Evolutionary conservation across 2,797 vertebrate genomes (phyloP), one percentile per base, ranked within the genome.

Genomic region (Phalloptychus januarius): DNA sequence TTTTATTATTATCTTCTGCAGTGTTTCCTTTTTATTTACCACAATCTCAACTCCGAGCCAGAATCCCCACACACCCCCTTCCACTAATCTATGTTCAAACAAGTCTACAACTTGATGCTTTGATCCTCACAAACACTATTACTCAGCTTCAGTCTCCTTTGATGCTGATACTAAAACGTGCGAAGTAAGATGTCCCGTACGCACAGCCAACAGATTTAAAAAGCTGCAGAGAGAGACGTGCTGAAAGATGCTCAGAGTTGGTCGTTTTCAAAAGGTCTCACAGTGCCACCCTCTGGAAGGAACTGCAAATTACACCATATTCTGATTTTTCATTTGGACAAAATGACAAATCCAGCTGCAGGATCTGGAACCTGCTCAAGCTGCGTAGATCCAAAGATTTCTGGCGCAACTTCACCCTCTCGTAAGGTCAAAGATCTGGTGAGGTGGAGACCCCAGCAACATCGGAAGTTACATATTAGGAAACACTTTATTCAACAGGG

Each of bases 261-360:
- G 12, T 75, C 8, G 65, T 65, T 73, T 75, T 79, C 69, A 67
- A 83, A 69, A 75, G 86, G 85, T 93, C 85, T 76, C 84, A 85
- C 86, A 93, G 87, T 72, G 92, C 88, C 94, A 88, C 89, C 95
- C 78, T 82, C 74, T 91, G 95, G 92, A 74, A 10, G 71, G 31
- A 58, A 40, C 23, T 58, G 71, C 36, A 85, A 86, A 89, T 46
- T 86, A 78, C 88, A 89, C 1, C n/a, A 10, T 1, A 31, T 38
- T 23, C 45, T 72, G 38, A 31, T 28, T 71, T 65, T 16, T 7
- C n/a, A 38, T 77, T n/a, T 23, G 36, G 2, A 72, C 11, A 58
- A 12, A 67, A 40, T 2, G 23, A 38, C 36, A 65, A 23, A 38
- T 5, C 1, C 33, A 33, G 61, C 7, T 31, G 33, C 16, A 36